Evolutionary conservation across 2,888 invertebrate species (phyloP), one percentile per base, ranked within the genome.

Genomic region (Dermolepida albohirtum): DNA sequence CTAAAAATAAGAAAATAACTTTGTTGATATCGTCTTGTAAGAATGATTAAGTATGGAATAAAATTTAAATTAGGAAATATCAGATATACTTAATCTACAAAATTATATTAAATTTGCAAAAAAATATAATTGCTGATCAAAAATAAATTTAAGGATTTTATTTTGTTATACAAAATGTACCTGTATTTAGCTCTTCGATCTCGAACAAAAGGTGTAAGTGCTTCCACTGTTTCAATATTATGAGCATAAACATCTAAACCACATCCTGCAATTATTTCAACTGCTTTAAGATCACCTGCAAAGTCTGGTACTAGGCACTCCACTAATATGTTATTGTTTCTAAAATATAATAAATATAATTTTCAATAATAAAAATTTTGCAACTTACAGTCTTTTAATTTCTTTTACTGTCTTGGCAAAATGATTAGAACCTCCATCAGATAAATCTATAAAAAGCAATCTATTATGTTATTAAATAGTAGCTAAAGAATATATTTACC

Each of bases 221-320:
- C 86, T 79, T 95, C 95, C 0, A 98, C 97, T 0, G 99, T 99
- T 86, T 99, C 99, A 41, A 99, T 92, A 82, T 99, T 99, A 83
- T 99, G 99, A 0, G 98, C 98, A 82, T 93, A 98, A 40, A 99
- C 99, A 84, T 99, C 98, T 0, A 98, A 86, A 0, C 96, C 96
- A 68, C 94, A 91, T 14, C 85, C 81, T 0, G 92, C 95, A 67
- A 98, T 91, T 0, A 85, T 88, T 77, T 86, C 87, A 0, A 98
- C 91, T 75, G 91, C 89, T 5, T 88, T 85, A 54, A 89, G 79
- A 80, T 95, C 87, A 0, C 97, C 98, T 51, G 93, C 86, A 83
- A 99, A 99, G 83, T 99, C 99, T 0, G 98, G 98, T 10, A 97
- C 96, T 41, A 99, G 85, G 77, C 98, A 98, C 84, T 99, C 99